phyloP scores from a whole-genome alignment of 2,797 vertebrate species.

The Pristis pectinata region DNA sequence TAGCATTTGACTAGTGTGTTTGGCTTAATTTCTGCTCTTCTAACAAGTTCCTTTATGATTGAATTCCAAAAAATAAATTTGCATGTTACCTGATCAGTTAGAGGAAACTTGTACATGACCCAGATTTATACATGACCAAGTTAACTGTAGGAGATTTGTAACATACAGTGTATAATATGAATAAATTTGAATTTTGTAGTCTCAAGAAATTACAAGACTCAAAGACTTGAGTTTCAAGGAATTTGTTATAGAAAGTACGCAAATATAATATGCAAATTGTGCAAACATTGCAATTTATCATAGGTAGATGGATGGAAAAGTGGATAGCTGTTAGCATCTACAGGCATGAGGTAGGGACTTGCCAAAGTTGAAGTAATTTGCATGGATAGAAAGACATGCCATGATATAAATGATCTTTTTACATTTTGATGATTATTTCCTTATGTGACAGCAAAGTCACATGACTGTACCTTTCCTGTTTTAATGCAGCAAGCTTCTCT shows the following conservation, averaged over 20 bases:
- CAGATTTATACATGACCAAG: not conserved
- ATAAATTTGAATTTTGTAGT: not conserved
- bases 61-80: not conserved
- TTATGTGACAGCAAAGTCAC: not conserved
- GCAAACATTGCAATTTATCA: not conserved
- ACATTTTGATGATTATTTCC: not conserved
- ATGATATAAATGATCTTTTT: not conserved
- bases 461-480: conserved; percentile 65
- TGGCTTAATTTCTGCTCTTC: not conserved
- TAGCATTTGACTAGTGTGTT: not conserved
- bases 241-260: not conserved
- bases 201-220: not conserved
- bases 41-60: not conserved
- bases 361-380: not conserved
- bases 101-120: not conserved
- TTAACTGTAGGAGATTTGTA: not conserved
- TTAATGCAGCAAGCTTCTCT: conserved; percentile 60
- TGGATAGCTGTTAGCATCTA: not conserved
- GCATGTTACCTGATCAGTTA: not conserved
- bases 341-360: not conserved
- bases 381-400: not conserved
- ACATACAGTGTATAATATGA: not conserved
- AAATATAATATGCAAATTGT: not conserved
- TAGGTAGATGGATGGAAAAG: not conserved
- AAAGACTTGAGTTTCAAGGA: not conserved